phyloP scores from a whole-genome alignment of 1,140 invertebrate species.

The Caenorhabditis remanei region DNA sequence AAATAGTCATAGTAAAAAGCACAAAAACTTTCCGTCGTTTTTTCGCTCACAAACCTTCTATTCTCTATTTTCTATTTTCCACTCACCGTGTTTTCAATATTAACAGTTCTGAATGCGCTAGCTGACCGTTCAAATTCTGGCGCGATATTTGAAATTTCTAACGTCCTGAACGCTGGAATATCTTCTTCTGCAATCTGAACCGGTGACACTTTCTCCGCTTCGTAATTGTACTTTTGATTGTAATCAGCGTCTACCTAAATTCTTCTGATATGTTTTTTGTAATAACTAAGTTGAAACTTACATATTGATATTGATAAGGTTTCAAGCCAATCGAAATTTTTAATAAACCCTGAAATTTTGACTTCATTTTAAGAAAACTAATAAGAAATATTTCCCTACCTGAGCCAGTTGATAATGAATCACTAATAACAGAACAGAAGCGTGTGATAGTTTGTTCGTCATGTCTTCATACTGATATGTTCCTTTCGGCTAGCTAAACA shows the following conservation, averaged over 20 bases:
- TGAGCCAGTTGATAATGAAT: background rate
- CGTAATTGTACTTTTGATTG: conserved; percentile 3
- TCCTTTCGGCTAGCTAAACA: background rate
- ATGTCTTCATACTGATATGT: conserved; percentile 32
- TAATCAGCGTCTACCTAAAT: background rate
- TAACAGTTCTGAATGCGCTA: background rate
- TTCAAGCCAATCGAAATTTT: conserved; percentile 28
- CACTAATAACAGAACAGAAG: background rate
- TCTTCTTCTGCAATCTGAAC: background rate
- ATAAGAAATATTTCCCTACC: background rate
- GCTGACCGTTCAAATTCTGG: background rate
- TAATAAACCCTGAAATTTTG: background rate
- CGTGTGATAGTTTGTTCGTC: background rate
- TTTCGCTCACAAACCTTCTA: no score
- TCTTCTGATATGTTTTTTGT: background rate
- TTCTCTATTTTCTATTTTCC: no score
- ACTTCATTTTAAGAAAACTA: background rate
- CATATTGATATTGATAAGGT: conserved; percentile 38
- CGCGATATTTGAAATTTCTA: background rate
- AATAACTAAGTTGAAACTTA: background rate
- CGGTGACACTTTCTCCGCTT: background rate
- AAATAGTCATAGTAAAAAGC: no score
- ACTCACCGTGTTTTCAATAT: conserved; percentile 45
- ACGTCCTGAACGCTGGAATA: conserved; percentile 6
- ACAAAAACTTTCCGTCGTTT: no score